Conservation (phyloP, 2,113 vertebrate species). For the Elgaria multicarinata region DNA sequence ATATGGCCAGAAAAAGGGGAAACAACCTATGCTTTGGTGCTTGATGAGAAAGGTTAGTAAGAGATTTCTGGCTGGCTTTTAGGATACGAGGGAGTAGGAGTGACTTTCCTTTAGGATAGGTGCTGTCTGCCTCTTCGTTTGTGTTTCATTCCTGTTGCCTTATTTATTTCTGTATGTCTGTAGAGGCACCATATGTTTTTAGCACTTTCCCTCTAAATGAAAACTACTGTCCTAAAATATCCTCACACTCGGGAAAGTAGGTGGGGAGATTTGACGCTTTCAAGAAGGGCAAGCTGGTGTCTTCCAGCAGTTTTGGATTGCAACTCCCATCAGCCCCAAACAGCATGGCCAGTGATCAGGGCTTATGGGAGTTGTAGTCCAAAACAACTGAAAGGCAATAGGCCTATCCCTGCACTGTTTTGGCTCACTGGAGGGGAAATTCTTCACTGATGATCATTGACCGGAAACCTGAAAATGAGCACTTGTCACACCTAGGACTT, state of each 20-base stretch:
- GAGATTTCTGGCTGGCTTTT: not conserved
- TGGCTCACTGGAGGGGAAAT: not conserved
- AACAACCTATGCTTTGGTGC: not conserved
- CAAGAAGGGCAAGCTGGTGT: no score
- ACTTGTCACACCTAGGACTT: not conserved
- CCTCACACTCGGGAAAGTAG: not conserved
- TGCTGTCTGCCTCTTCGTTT: no score
- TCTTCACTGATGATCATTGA: not conserved
- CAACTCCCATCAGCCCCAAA: no score
- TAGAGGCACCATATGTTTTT: not conserved
- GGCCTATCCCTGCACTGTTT: not conserved
- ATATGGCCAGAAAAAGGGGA: not conserved
- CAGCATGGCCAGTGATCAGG: no score
- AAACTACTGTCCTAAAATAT: not conserved
- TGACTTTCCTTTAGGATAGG: not conserved
- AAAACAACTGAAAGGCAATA: no score
- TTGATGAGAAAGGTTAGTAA: not conserved
- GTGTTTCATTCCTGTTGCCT: not conserved
- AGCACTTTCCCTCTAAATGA: not conserved
- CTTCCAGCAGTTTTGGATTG: no score
- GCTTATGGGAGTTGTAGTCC: no score
- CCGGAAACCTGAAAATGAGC: not conserved
- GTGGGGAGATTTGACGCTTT: not conserved
- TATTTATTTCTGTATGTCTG: not conserved
- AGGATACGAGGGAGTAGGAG: not conserved